Evolutionary conservation across 2,113 vertebrate species (phyloP), one percentile per base, ranked within the genome.

Genomic region (Nothoprocta perdicaria): DNA sequence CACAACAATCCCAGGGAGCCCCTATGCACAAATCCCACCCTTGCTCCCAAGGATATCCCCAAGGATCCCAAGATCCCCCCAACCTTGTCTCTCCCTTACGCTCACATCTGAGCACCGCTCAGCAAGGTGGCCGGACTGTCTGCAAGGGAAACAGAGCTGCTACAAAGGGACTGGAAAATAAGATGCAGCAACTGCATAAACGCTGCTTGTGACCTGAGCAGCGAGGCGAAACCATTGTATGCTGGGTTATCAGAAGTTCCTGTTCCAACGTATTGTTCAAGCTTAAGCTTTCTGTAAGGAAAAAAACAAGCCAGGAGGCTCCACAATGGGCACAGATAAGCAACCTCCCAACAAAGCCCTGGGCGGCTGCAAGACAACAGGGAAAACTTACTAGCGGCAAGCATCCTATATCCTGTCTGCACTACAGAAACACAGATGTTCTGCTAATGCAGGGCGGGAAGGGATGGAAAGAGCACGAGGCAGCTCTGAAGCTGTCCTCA

Each of bases 271-370:
- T 53, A 94, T 92, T 94, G 91, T 93, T 93, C 89, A 23, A 62
- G 60, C 65, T 67, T 87, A 83, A 91, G 73, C 84, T 65, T 76
- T 55, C 69, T 91, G 82, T 72, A 89, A 93, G 78, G 78, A 43
- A 26, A 69, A 79, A 89, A 24, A 6, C 45, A 86, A 92, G 82
- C 55, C 87, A 79, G 52, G 52, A 80, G 52, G 52, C 72, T 65
- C 85, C 81, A 94, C 94, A 92, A 93, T 89, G 72, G 84, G 87
- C 83, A 79, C 91, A 94, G 92, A 96, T 91, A 95, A 94, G 91
- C 76, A 93, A 89, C 3, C 22, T 65, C 73, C 27, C 72, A 96
- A 94, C 92, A 94, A 96, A 95, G 89, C 60, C 84, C 84, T 77
- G 79, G 65, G 72, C 2, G 5, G 71, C 80, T 71, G 67, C 84